Percentiles rank a stretch among this genome's conserved stretches.
Evolutionary conservation across 2,888 invertebrate species (phyloP).

Genomic region (Drosophila paucipuncta): DNA sequence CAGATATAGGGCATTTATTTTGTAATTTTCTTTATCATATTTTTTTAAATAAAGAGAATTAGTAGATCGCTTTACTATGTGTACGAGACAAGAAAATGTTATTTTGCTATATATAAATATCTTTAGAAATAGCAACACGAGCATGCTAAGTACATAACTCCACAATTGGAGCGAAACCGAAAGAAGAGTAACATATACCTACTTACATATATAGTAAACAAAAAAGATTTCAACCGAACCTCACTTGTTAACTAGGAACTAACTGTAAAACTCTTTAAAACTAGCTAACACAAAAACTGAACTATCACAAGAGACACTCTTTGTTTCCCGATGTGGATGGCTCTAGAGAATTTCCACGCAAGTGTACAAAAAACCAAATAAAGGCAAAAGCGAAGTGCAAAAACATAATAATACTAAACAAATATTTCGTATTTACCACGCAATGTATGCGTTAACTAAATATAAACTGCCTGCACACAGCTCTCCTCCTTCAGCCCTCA

Average conservation of each 20-base stretch:
- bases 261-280: conserved; percentile 72
- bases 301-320: conserved; percentile 54
- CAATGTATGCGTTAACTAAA: conserved; percentile 38
- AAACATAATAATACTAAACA: conserved; percentile 51
- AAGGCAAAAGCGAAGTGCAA: conserved; percentile 67
- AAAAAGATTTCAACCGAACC: conserved; percentile 76
- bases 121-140: conserved; percentile 51
- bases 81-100: conserved; percentile 45
- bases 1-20: conserved; percentile 62
- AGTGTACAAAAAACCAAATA: conserved; percentile 75
- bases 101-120: conserved; percentile 64
- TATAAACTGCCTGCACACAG: conserved; percentile 59
- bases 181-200: conserved; percentile 61
- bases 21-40: conserved; percentile 41
- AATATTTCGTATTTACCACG: conserved; percentile 39
- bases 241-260: conserved; percentile 81
- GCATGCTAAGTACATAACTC: conserved; percentile 33
- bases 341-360: conserved; percentile 66
- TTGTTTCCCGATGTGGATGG: conserved; percentile 35
- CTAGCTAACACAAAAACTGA: conserved; percentile 60
- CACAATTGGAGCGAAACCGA: conserved; percentile 31
- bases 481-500: conserved; percentile 29
- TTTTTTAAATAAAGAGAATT: conserved; percentile 34
- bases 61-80: conserved; percentile 64
- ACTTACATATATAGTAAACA: conserved; percentile 71